Base-by-base conservation (phyloP, 2,888 invertebrate species). In the Metalampra italica region DNA sequence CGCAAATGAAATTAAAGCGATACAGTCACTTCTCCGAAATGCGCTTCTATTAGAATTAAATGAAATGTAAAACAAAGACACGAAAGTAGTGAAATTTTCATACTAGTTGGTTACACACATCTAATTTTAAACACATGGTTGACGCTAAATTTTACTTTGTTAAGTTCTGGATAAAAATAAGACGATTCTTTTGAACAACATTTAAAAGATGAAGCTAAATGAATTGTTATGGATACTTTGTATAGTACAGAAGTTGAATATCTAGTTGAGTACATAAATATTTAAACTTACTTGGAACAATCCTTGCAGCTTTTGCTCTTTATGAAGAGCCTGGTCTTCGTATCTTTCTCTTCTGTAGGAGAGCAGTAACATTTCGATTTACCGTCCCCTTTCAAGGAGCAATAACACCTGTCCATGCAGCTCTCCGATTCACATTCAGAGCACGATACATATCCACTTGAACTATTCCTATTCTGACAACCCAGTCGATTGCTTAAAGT, bases 381-480 rank as follows among this genome's bases (percentile, higher is more conserved):
- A 53, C 84, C 88, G 52, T 90, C 91, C 3, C 89, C 90, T 15
- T 92, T 93, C 50, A 95, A 68, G 2, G 96, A 95, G 69, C 97
- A 97, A 68, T 97, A 97, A 66, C 97, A 97, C 62, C 96, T 93
- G 71, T 96, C 96, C 0, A 94, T 93, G 68, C 96, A 96, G 11
- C 95, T 94, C 62, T 96, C 96, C 1, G 95, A 96, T 68, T 96
- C 96, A 71, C 97, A 97, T 77, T 97, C 97, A 39, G 96, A 96
- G 74, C 96, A 97, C 2, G 96, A 95, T 0, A 96, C 95, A 70
- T 96, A 96, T 62, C 92, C 92, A 63, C 92, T 92, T 7, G 92
- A 92, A 65, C 92, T 92, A 60, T 92, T 92, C 38, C 92, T 73
- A 55, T 92, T 92, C 54, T 92, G 90, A 52, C 92, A 92, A 45